Evolutionary conservation across 2,888 invertebrate species (phyloP).

Genomic region (Xylocampa areola): DNA sequence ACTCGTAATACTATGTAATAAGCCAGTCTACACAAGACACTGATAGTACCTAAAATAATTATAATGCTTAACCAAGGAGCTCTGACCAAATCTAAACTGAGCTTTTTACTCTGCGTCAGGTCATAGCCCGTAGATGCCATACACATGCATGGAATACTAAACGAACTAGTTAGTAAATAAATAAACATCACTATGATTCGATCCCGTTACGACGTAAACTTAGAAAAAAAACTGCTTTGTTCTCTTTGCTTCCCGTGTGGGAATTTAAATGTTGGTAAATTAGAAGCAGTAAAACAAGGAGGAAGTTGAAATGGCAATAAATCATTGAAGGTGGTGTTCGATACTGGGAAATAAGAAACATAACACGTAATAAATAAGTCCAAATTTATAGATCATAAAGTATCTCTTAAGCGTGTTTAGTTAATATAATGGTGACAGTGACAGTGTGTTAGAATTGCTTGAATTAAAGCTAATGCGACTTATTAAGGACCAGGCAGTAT

Average conservation of each 20-base stretch:
- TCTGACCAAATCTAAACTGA: no score
- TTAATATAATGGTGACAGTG: no score
- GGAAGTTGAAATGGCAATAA: conserved; percentile 14
- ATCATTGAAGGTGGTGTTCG: conserved; percentile 8
- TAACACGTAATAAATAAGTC: not conserved
- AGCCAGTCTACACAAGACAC: no score
- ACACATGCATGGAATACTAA: no score
- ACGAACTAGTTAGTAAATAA: conserved; percentile 15
- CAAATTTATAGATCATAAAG: no score
- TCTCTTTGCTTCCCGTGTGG: conserved; percentile 26
- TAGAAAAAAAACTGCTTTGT: conserved; percentile 37
- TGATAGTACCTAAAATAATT: no score
- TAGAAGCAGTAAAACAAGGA: conserved; percentile 19
- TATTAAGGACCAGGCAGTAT: no score
- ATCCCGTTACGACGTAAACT: conserved; percentile 25
- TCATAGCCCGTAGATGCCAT: conserved; percentile 16
- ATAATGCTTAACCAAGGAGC: no score
- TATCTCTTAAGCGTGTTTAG: no score
- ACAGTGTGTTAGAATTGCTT: no score
- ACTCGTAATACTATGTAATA: no score
- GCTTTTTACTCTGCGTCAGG: not conserved
- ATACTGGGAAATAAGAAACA: conserved; percentile 13
- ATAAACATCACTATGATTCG: conserved; percentile 7
- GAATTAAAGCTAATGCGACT: no score
- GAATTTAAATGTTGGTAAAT: conserved; percentile 35